Base-by-base conservation (phyloP, 53 echinoderm and acorn worm genomes). In the Antedon mediterranea region DNA sequence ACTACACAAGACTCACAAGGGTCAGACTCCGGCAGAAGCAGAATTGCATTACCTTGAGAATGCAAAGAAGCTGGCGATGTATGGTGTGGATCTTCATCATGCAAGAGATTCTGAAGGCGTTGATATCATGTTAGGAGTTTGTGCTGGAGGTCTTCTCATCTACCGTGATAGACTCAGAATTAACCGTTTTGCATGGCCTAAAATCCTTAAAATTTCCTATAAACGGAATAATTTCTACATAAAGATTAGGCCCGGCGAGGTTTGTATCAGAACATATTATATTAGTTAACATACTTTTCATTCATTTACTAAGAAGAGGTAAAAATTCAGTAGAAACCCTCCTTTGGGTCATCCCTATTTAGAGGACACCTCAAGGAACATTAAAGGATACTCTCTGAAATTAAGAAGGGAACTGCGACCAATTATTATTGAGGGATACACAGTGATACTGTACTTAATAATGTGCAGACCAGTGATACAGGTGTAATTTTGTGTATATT, bases 101-200 rank as follows among this genome's bases (percentile, higher is more conserved):
- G 98, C 98, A 75, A 97, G 98, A 87, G 98, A 98, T 79, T 93
- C 97, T 3, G 98, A 98, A 80, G 98, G 98, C 14, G 98, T 98
- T n/a, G 98, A 98, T 84, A 98, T 98, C 86, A 98, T 98, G 98
- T 79, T 98, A 31, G 98, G 98, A 34, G 98, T 98, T 2, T 98
- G 98, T 73, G 98, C 93, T 77, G 93, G 93, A 71, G 98, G 98
- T 30, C 88, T 97, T 34, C 88, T 98, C 70, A 93, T 98, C 82
- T 98, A 98, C 88, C 85, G 98, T 33, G 93, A 98, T 75, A 82
- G 98, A 71, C 80, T 98, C 57, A 88, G 98, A 79, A 93, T 97
- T 88, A 98, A 98, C 86, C 98, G 98, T 80, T 98, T 98, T 79
- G 98, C 98, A 79, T 98, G 98, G 98, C 98, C 98, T 75, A 98